Conservation (phyloP, 2,113 vertebrate genomes). For the Paracanthobrama guichenoti region DNA sequence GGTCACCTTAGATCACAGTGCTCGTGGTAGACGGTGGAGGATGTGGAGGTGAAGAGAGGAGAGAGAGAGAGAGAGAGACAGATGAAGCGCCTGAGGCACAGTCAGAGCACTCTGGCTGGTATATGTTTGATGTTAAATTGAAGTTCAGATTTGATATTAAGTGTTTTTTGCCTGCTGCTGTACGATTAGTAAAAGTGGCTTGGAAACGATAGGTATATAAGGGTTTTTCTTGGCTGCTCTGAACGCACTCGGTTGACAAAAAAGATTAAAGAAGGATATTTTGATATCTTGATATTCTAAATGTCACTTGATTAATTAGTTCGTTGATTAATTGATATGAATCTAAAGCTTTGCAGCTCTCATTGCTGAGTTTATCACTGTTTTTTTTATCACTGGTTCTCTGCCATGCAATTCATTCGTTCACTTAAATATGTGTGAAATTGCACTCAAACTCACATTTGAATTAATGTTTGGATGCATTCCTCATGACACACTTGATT, state of each 20-base stretch:
- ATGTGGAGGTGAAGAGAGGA: constrained; percentile 55
- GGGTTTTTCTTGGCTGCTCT: constrained; percentile 7
- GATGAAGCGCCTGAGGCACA: constrained; percentile 55
- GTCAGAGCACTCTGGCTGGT: constrained; percentile 30
- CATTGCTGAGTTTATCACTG: neutral
- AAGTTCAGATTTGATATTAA: constrained; percentile 57
- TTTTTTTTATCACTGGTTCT: no score
- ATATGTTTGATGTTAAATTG: constrained; percentile 56
- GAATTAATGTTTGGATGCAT: constrained; percentile 4
- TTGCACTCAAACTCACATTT: neutral
- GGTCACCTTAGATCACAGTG: constrained; percentile 17
- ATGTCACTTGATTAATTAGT: neutral
- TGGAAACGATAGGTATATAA: constrained; percentile 36
- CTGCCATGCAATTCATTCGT: neutral
- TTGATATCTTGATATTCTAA: neutral
- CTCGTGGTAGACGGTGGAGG: neutral
- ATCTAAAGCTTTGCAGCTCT: neutral
- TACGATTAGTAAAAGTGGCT: constrained; percentile 28
- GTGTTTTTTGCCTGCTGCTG: constrained; percentile 47
- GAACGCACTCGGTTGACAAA: neutral
- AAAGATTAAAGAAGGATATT: constrained; percentile 10
- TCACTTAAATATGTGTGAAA: constrained; percentile 9
- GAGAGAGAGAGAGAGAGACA: constrained; percentile 62
- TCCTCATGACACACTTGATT: neutral
- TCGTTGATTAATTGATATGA: neutral